Conservation (phyloP, 1,140 invertebrate species). For the Rhopalosiphum maidis region DNA sequence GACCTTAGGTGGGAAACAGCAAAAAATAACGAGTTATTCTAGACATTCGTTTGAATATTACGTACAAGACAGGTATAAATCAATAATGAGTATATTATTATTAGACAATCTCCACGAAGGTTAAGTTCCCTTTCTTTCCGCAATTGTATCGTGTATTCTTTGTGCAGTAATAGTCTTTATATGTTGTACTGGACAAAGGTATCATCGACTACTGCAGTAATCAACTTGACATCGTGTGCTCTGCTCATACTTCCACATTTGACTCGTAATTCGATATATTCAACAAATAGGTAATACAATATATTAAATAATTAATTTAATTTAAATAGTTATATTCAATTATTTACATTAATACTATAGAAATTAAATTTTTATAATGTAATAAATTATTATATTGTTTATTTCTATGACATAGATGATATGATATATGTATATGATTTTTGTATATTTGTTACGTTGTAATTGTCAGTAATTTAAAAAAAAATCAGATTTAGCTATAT, state of each 20-base stretch:
- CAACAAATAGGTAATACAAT: constrained; percentile 6
- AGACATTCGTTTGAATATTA: not conserved
- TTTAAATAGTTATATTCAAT: not conserved
- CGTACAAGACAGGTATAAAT: not conserved
- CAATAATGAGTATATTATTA: constrained; percentile 33
- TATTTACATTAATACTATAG: not conserved
- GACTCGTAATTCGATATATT: not conserved
- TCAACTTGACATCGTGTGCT: not conserved
- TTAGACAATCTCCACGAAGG: constrained; percentile 43
- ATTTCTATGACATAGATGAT: not conserved
- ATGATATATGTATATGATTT: not conserved
- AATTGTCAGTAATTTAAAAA: not conserved
- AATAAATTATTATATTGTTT: not conserved
- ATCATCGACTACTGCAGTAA: not conserved
- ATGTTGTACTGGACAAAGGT: constrained; percentile 4
- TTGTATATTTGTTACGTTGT: not conserved
- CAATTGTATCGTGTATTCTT: not conserved
- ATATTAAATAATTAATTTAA: not conserved
- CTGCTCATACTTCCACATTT: not conserved
- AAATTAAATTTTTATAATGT: not conserved
- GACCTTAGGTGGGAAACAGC: not conserved
- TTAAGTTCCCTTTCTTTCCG: constrained; percentile 34
- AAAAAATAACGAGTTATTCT: constrained; percentile 16
- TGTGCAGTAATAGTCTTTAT: constrained; percentile 20
- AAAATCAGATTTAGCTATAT: not conserved